These are phyloP conservation scores for Nasonia giraulti DNA, from an alignment of 1,140 invertebrate species.

Conservation along the genomic window DNA sequence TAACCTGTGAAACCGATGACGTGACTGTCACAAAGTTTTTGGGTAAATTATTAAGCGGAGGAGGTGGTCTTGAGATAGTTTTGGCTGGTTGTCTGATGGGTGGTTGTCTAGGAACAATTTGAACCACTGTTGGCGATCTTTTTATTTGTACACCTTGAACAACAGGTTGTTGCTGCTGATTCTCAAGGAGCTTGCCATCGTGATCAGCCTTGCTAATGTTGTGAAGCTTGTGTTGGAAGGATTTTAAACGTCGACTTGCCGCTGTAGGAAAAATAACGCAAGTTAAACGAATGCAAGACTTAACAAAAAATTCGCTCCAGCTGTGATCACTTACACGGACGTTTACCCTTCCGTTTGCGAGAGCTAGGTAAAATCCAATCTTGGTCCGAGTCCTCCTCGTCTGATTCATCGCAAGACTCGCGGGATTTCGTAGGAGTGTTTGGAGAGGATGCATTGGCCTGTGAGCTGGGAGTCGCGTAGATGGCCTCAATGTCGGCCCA, in stretches of 20 bases:
- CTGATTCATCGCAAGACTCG: conserved; percentile 56
- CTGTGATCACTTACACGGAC: conserved; percentile 61
- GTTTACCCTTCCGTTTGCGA: conserved; percentile 70
- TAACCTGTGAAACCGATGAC: not conserved
- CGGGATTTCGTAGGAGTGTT: conserved; percentile 50
- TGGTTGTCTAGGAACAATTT: not conserved
- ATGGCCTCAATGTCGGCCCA: conserved; percentile 65
- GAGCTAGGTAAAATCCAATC: conserved; percentile 70
- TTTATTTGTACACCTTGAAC: not conserved
- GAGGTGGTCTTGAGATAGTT: not conserved
- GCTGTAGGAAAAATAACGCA: conserved; percentile 54
- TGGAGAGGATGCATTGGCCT: conserved; percentile 55
- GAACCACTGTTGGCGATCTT: not conserved
- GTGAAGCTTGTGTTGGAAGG: conserved; percentile 63
- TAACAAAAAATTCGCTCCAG: not conserved
- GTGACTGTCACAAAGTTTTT: not conserved
- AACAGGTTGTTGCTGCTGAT: not conserved
- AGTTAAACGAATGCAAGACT: not conserved
- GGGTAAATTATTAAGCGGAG: not conserved
- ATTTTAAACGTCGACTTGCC: conserved; percentile 63
- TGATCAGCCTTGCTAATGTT: conserved; percentile 58
- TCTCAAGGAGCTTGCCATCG: not conserved
- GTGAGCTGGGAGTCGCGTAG: conserved; percentile 58
- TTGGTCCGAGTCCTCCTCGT: conserved; percentile 68
- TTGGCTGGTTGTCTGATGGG: not conserved